A percentile compares a stretch with the other conserved stretches of the same genome.
These are phyloP conservation scores for Psilanteris sp. DNA, from an alignment of 1,140 invertebrate genomes.

Conservation along the genomic window DNA sequence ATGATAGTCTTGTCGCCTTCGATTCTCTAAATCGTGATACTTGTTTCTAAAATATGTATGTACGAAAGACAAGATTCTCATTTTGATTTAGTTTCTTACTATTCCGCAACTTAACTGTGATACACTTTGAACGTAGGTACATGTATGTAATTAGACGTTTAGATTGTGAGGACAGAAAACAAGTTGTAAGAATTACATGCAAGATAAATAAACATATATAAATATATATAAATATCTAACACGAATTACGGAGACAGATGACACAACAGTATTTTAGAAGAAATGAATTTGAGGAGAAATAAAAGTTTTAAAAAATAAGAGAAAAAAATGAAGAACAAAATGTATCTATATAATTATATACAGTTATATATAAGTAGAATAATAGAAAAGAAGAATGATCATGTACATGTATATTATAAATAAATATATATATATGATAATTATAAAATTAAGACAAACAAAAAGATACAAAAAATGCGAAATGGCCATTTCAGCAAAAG, in stretches of 20 bases:
- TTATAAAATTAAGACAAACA: slow-evolving; percentile 5
- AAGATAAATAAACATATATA: slow-evolving; percentile 25
- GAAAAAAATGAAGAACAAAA: slow-evolving; percentile 64
- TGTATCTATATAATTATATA: slow-evolving; percentile 63
- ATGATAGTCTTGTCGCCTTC: no score
- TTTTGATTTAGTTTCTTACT: no score
- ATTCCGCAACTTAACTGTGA: slow-evolving; percentile 71
- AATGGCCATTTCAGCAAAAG: slow-evolving; percentile 16
- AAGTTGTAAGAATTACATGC: slow-evolving; percentile 47
- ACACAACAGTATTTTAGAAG: slow-evolving; percentile 6
- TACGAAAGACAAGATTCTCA: slow-evolving; percentile 38
- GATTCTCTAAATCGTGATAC: no score
- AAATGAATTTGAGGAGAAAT: neutral
- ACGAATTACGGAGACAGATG: slow-evolving; percentile 1
- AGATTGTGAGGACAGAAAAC: slow-evolving; percentile 66
- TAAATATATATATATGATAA: slow-evolving; percentile 44
- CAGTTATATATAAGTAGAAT: slow-evolving; percentile 66
- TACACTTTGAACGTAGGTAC: slow-evolving; percentile 75
- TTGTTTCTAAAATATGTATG: no score
- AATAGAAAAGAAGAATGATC: slow-evolving; percentile 69
- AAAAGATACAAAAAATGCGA: slow-evolving; percentile 1
- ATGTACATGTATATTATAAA: slow-evolving; percentile 76
- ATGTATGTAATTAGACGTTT: slow-evolving; percentile 76
- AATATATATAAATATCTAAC: slow-evolving; percentile 29
- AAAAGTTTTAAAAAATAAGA: slow-evolving; percentile 25